Percentiles rank a stretch among this genome's conserved stretches.
Conservation (phyloP, 2,113 vertebrate genomes). For the Mungos mungo region DNA sequence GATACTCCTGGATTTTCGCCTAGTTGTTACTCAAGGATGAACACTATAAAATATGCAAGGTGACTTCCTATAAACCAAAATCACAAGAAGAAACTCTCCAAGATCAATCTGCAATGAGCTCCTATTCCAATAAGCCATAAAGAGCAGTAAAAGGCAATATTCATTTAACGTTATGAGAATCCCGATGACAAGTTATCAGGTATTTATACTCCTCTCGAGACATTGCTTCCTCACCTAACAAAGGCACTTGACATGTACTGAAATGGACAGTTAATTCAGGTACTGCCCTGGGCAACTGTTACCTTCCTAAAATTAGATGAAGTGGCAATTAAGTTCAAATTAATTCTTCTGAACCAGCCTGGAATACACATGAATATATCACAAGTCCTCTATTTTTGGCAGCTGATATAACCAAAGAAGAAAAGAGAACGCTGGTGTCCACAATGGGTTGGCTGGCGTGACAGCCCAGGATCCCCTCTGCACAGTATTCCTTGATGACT, state of each 20-base stretch:
- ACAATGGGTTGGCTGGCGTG: neutral
- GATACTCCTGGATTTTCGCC: neutral
- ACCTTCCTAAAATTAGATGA: constrained; percentile 40
- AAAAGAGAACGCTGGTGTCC: constrained; percentile 58
- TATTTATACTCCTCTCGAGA: constrained; percentile 9
- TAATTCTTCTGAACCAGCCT: constrained; percentile 19
- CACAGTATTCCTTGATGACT: constrained; percentile 7
- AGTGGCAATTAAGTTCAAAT: constrained; percentile 46
- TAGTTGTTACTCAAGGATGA: neutral
- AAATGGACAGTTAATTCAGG: constrained; percentile 47
- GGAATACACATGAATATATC: constrained; percentile 22
- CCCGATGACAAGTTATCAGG: constrained; percentile 11
- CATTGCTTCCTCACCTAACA: constrained; percentile 28
- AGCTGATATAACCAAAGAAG: constrained; percentile 66
- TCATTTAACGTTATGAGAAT: constrained; percentile 46
- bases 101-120: neutral
- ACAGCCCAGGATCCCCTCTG: constrained; percentile 42
- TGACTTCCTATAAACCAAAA: neutral
- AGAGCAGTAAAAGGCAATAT: constrained; percentile 34
- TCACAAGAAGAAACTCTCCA: constrained; percentile 48
- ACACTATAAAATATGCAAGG: neutral
- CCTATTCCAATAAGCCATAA: constrained; percentile 21
- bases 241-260: constrained; percentile 68
- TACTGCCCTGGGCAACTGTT: neutral
- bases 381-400: constrained; percentile 50